Conservation (phyloP, 2,113 vertebrate species). For the Pomatostomus ruficeps region DNA sequence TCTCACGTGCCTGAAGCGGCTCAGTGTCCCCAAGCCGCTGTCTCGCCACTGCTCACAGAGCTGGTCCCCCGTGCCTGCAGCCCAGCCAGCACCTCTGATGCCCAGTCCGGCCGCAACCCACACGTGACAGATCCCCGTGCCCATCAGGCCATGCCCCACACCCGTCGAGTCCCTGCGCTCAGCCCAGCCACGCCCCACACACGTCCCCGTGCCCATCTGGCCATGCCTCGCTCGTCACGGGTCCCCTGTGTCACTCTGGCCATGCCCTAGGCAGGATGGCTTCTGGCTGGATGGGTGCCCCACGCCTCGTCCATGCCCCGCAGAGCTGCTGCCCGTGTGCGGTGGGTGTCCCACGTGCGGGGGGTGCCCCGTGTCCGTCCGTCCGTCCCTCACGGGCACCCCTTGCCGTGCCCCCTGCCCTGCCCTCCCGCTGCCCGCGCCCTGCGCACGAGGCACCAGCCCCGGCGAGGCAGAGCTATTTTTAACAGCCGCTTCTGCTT, state of each 20-base stretch:
- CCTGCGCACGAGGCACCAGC: background rate
- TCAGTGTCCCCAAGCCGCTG: background rate
- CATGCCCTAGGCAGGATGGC: background rate
- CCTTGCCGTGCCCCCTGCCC: background rate
- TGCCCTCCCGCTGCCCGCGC: background rate
- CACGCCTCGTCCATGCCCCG: background rate
- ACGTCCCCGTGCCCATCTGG: background rate
- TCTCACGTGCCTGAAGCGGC: accelerated
- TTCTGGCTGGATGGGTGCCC: background rate
- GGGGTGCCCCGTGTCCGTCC: background rate
- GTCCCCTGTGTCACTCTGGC: background rate
- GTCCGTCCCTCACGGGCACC: accelerated
- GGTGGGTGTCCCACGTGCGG: background rate
- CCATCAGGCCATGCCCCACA: accelerated
- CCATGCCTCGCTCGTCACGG: accelerated
- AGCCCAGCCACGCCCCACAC: background rate
- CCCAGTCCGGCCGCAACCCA: background rate
- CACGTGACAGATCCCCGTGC: accelerated
- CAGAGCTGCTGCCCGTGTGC: background rate
- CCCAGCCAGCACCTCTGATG: background rate
- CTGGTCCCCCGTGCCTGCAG: accelerated
- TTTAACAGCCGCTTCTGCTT: slow-evolving; percentile 49
- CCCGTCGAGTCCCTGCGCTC: background rate
- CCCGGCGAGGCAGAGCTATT: slow-evolving; percentile 32
- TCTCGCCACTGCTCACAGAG: background rate